Conservation (phyloP, 2,113 vertebrate species). For the Notarius lentiginosus region DNA sequence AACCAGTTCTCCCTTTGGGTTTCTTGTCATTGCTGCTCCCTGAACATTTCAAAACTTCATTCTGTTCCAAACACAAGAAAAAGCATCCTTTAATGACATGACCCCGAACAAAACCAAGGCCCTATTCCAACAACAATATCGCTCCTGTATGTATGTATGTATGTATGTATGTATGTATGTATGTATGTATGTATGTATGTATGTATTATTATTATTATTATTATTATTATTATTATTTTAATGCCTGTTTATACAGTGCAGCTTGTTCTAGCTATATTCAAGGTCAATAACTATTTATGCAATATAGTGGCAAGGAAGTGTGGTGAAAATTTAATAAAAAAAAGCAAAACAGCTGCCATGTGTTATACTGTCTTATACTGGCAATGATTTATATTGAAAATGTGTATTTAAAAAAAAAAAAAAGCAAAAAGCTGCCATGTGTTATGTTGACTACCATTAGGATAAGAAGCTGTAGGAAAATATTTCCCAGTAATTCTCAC, state of each 20-base stretch:
- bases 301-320: not conserved
- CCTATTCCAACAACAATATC: not conserved
- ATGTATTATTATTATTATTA: not conserved
- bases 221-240: too few species aligned
- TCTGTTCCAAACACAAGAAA: constrained; percentile 68
- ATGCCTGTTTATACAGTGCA: not conserved
- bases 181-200: too few species aligned
- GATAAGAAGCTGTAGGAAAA: not conserved
- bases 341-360: too few species aligned
- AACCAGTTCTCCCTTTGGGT: constrained; percentile 96
- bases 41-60: constrained; percentile 91
- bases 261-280: not conserved
- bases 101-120: not conserved
- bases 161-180: too few species aligned
- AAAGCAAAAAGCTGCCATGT: not conserved
- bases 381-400: too few species aligned
- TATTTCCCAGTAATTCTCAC: not conserved
- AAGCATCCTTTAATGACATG: constrained; percentile 21
- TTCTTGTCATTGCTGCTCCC: constrained; percentile 92
- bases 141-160: not conserved
- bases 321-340: too few species aligned
- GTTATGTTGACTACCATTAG: not conserved
- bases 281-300: not conserved
- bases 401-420: too few species aligned
- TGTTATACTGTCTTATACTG: too few species aligned